Conservation (phyloP, 1,140 invertebrate genomes). For the Drosophila grimshawi region DNA sequence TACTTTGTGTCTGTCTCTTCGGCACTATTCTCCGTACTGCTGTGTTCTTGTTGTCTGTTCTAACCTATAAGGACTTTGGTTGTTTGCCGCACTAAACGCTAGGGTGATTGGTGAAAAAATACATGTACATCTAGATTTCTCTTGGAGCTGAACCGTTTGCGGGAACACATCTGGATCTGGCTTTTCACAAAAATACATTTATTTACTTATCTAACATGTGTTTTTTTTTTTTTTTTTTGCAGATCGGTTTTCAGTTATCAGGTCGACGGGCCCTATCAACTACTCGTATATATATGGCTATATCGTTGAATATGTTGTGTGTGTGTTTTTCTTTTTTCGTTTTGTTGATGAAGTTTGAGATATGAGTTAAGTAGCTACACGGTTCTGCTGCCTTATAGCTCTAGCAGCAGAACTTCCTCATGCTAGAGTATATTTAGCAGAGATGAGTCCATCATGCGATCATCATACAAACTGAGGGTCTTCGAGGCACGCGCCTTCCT, state of each 20-base stretch:
- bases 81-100: constrained; percentile 80
- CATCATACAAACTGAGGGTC: constrained; percentile 93
- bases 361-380: constrained; percentile 46
- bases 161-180: constrained; percentile 24
- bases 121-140: constrained; percentile 66
- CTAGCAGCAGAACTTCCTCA: constrained; percentile 84
- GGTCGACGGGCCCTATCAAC: constrained; percentile 26
- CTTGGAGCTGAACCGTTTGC: constrained; percentile 21
- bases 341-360: constrained; percentile 56
- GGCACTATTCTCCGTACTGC: neutral
- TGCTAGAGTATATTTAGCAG: constrained; percentile 84
- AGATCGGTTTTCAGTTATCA: constrained; percentile 23
- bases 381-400: constrained; percentile 76
- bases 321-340: constrained; percentile 1
- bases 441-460: constrained; percentile 91
- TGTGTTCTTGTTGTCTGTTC: constrained; percentile 46
- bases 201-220: constrained; percentile 4
- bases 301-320: constrained; percentile 72
- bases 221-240: constrained; percentile 27
- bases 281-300: constrained; percentile 57
- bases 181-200: constrained; percentile 50
- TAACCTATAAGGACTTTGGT: constrained; percentile 83
- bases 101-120: constrained; percentile 82
- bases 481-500: constrained; percentile 87
- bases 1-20: too few species aligned